Evolutionary conservation across 2,888 invertebrate genomes (phyloP).

Genomic region (Salpingus planirostris): DNA sequence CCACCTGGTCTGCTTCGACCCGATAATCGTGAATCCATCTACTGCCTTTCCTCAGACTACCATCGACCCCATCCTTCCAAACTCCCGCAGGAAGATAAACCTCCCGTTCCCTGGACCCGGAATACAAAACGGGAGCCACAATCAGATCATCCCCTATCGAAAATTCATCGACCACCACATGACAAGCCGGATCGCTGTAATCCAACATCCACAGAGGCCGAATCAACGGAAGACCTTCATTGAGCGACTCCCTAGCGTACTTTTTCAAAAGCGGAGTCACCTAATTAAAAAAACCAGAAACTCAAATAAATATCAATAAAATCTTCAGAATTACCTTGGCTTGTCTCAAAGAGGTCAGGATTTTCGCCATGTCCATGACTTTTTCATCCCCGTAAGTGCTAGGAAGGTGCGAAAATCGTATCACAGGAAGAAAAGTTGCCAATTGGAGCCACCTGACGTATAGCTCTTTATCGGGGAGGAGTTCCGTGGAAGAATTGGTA

Average conservation of each 20-base stretch:
- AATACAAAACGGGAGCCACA: constrained; percentile 76
- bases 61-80: constrained; percentile 88
- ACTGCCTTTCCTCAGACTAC: constrained; percentile 75
- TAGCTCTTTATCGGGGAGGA: constrained; percentile 68
- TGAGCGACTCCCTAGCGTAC: constrained; percentile 68
- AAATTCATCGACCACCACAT: constrained; percentile 75
- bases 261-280: constrained; percentile 68
- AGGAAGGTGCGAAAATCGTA: constrained; percentile 84
- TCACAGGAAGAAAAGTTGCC: constrained; percentile 82
- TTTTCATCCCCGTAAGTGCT: constrained; percentile 74
- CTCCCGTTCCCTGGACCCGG: constrained; percentile 62
- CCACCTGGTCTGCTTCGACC: constrained; percentile 69
- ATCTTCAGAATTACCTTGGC: constrained; percentile 52
- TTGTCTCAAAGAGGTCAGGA: constrained; percentile 63
- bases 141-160: constrained; percentile 83
- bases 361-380: constrained; percentile 68
- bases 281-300: no score
- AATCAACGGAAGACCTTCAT: constrained; percentile 75
- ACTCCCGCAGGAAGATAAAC: constrained; percentile 86
- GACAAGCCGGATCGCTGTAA: constrained; percentile 67
- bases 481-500: constrained; percentile 41
- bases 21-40: constrained; percentile 85
- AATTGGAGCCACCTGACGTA: constrained; percentile 88
- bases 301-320: no score
- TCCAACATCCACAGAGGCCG: constrained; percentile 87